A percentile compares a stretch with the other conserved stretches of the same genome.
phyloP scores from a whole-genome alignment of 1,140 invertebrate genomes.

The Oryctes rhinoceros region DNA sequence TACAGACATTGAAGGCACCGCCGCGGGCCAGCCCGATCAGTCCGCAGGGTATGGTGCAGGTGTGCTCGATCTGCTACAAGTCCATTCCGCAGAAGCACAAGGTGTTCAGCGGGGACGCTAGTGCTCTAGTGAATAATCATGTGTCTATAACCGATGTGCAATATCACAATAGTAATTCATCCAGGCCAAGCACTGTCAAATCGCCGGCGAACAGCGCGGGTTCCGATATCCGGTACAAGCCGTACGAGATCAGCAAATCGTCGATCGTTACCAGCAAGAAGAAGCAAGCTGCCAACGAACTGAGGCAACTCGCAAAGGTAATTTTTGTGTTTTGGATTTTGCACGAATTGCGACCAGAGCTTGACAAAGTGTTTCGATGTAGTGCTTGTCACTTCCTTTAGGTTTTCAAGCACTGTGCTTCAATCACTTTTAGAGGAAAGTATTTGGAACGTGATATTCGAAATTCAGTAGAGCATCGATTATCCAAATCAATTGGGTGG shows the following conservation, averaged over 20 bases:
- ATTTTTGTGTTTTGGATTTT: not conserved
- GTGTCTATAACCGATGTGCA: conserved; percentile 58
- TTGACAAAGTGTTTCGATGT: no score
- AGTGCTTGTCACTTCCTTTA: no score
- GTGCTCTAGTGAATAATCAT: conserved; percentile 54
- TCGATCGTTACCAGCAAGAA: conserved; percentile 64
- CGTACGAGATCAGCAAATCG: conserved; percentile 74
- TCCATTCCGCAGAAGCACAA: conserved; percentile 79
- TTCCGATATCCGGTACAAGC: conserved; percentile 74
- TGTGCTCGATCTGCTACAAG: conserved; percentile 86
- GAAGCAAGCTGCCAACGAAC: conserved; percentile 61
- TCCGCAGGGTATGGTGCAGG: conserved; percentile 82
- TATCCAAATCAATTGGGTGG: no score
- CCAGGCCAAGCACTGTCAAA: conserved; percentile 64
- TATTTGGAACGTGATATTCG: no score
- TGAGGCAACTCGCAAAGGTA: conserved; percentile 59
- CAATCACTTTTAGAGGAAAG: no score
- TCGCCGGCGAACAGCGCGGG: conserved; percentile 66
- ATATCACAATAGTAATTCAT: conserved; percentile 60
- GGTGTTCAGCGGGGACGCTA: conserved; percentile 60
- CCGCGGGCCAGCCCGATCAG: conserved; percentile 85
- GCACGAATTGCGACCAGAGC: not conserved
- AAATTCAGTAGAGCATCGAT: no score
- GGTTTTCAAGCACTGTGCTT: no score
- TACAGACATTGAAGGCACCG: conserved; percentile 79